Percentiles rank a stretch among this genome's conserved stretches.
Conservation (phyloP, 35 echinoderm and acorn worm species). For the Hemicentrotus pulcherrimus region DNA sequence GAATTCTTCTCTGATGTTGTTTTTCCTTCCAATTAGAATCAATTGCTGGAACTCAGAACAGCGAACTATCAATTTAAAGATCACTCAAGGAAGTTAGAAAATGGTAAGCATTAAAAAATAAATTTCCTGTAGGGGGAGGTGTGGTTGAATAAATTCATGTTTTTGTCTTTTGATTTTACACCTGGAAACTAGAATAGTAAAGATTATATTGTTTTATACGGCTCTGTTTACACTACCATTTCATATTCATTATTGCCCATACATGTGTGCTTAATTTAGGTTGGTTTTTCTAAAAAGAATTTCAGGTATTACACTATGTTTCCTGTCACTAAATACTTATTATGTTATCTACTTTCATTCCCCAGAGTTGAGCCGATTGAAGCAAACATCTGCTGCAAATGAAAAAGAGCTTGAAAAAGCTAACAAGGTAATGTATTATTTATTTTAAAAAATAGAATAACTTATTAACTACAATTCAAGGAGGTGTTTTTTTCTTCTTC, state of each 20-base stretch:
- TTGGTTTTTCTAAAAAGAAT: neutral
- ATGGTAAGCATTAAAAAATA: slow-evolving; percentile 61
- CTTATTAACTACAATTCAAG: neutral
- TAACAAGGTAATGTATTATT: slow-evolving; percentile 76
- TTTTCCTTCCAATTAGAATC: slow-evolving; percentile 61
- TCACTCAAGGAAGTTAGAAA: slow-evolving; percentile 82
- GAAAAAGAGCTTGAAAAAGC: slow-evolving; percentile 94
- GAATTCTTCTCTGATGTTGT: neutral
- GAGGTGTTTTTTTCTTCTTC: neutral
- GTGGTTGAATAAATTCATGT: neutral
- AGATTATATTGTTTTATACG: neutral
- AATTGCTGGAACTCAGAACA: slow-evolving; percentile 89
- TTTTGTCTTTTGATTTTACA: neutral
- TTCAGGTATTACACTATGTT: neutral
- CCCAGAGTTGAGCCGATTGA: slow-evolving; percentile 77
- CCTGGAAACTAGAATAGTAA: neutral
- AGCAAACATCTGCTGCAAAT: slow-evolving; percentile 52
- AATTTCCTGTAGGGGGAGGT: neutral
- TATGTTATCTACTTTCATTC: neutral
- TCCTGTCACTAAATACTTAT: neutral
- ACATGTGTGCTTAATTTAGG: neutral
- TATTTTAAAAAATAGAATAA: neutral
- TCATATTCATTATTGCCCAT: neutral
- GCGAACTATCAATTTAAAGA: slow-evolving; percentile 94
- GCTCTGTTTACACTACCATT: neutral